Conservation (phyloP, 2,797 vertebrate species). For the Sparus aurata region DNA sequence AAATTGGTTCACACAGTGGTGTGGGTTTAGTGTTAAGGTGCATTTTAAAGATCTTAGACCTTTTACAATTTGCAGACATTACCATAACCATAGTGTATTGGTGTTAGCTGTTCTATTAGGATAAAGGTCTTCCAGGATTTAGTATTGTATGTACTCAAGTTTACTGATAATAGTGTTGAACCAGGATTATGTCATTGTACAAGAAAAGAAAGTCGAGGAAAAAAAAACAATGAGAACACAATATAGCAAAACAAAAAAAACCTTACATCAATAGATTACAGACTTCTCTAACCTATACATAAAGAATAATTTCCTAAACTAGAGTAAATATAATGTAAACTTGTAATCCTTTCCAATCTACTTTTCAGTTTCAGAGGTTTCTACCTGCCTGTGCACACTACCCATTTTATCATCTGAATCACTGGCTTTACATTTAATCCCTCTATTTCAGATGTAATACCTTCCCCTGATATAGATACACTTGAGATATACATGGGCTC, state of each 20-base stretch:
- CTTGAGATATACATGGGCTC: conserved; percentile 18
- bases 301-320: background rate
- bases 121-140: conserved; percentile 1
- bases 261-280: background rate
- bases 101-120: conserved; percentile 1
- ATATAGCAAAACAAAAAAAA: background rate
- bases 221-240: background rate
- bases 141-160: background rate
- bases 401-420: background rate
- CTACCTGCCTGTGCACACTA: background rate
- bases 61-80: background rate
- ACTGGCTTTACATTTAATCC: background rate
- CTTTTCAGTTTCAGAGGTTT: background rate
- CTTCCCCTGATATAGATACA: conserved; percentile 8
- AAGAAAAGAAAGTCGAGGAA: background rate
- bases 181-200: background rate
- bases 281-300: background rate
- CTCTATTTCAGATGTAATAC: conserved; percentile 12
- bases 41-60: background rate
- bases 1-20: background rate
- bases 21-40: background rate
- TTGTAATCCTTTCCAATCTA: background rate
- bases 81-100: background rate
- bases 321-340: background rate
- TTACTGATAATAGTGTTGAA: background rate